Conservation (phyloP, 2,797 vertebrate genomes). For the Muscicapa striata region DNA sequence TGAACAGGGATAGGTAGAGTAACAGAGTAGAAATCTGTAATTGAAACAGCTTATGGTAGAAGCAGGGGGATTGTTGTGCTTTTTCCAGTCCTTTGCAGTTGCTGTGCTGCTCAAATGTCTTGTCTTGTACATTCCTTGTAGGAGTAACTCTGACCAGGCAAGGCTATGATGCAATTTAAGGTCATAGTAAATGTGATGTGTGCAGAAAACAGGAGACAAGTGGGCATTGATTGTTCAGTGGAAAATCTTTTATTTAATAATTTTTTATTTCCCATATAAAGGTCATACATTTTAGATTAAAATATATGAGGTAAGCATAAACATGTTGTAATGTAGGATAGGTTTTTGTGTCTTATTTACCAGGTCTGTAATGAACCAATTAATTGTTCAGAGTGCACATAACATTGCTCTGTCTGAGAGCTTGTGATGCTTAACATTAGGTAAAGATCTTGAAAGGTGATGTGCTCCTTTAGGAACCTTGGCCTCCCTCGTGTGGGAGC, state of each 20-base stretch:
- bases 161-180: neutral
- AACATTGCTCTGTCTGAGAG: neutral
- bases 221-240: neutral
- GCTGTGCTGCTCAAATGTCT: neutral
- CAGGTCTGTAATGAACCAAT: neutral
- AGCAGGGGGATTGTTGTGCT: neutral
- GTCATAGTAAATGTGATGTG: neutral
- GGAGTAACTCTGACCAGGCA: neutral
- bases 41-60: neutral
- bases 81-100: neutral
- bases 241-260: fast-evolving
- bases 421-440: neutral
- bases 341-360: neutral
- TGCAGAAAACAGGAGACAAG: neutral
- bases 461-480: neutral
- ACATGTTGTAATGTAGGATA: neutral
- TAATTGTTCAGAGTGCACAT: neutral
- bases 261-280: neutral
- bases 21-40: neutral
- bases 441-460: neutral
- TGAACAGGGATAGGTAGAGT: neutral
- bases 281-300: neutral
- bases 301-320: neutral
- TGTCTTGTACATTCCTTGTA: neutral
- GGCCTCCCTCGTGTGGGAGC: neutral